Evolutionary conservation across 2,888 invertebrate species (phyloP), one percentile per base, ranked within the genome.

Genomic region (Vannuccia rotundouncinata): DNA sequence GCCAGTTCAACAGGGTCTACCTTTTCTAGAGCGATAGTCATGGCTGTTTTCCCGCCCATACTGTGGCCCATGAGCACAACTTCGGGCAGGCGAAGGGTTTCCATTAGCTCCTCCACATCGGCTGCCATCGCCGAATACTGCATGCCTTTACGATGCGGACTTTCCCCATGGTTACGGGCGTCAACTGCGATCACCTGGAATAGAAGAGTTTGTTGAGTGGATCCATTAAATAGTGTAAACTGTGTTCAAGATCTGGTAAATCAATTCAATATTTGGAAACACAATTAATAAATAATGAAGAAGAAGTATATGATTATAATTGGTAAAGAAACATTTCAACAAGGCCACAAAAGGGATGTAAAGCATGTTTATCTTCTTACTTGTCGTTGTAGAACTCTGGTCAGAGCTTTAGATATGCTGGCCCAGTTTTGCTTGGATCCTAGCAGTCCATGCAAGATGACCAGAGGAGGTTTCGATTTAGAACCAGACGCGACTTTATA

Each of bases 111-210:
- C 10, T 90, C 86, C 1, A 95, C 85, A 88, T 97, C 97, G 79
- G 89, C 90, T 0, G 92, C 91, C 90, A 95, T 91, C 60, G 91
- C 90, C 10, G 90, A 88, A 85, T 95, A 95, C 29, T 90, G 91
- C 88, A 94, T 93, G 0, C 91, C 90, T 0, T 90, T 83, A 0
- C 91, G 89, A 86, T 95, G 95, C 0, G 93, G 92, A 85, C 95
- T 95, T 82, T 95, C 94, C 0, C 97, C 98, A 88, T 98, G 98
- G 89, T 98, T 97, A 86, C 97, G 90, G 1, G 93, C 92, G 89
- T 98, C 98, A 31, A 95, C 90, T 1, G 92, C 90, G 82, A 94
- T 91, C 0, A 95, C 89, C 91, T 92, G 82, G n/a, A n/a, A n/a
- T n/a, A n/a, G n/a, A n/a, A n/a, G n/a, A n/a, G n/a, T n/a, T n/a